phyloP scores from a whole-genome alignment of 2,888 invertebrate genomes.

The Prosapia bicincta region DNA sequence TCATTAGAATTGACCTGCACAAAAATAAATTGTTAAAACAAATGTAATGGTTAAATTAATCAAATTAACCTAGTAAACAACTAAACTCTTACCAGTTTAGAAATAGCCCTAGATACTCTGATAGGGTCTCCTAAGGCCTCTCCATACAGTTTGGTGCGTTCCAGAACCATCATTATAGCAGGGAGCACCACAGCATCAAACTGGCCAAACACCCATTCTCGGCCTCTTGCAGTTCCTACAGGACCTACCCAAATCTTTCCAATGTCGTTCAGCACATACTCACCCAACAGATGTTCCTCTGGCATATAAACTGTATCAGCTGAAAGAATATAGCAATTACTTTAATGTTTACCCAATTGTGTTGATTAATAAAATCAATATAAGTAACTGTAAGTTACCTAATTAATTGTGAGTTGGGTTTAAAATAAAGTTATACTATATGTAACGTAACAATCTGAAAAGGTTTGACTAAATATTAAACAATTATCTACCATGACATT shows the following conservation, averaged over 20 bases:
- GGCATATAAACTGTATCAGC: constrained; percentile 76
- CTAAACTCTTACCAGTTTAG: constrained; percentile 59
- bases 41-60: no score
- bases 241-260: constrained; percentile 79
- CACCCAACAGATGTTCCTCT: constrained; percentile 63
- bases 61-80: no score
- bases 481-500: constrained; percentile 37
- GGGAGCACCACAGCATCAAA: constrained; percentile 69
- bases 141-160: constrained; percentile 59
- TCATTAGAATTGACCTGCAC: constrained; percentile 65
- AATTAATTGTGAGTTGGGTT: no score
- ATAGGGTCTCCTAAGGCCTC: constrained; percentile 66
- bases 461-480: not conserved
- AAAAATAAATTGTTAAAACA: no score
- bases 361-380: no score
- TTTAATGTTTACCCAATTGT: no score
- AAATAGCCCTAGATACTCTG: constrained; percentile 63
- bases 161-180: constrained; percentile 66
- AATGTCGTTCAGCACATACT: constrained; percentile 76
- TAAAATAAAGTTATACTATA: no score
- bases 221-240: constrained; percentile 67
- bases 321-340: no score
- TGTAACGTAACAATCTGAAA: no score
- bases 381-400: no score
- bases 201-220: constrained; percentile 82